A percentile compares a stretch with the other conserved stretches of the same genome.
phyloP scores from a whole-genome alignment of 2,888 invertebrate species.

The Helobdella robusta region DNA sequence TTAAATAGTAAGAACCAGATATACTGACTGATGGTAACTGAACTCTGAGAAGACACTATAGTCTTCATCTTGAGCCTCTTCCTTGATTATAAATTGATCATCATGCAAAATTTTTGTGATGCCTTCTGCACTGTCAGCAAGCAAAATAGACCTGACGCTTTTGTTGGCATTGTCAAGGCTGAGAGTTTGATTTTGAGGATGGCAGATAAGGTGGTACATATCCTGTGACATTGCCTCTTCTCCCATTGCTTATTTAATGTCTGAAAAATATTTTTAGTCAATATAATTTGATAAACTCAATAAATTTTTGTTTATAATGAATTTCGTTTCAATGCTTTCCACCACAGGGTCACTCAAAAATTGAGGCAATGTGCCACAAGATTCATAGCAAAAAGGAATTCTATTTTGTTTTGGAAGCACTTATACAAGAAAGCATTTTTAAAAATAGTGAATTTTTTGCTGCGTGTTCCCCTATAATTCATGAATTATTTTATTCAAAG shows the following conservation, averaged over 20 bases:
- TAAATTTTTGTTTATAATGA: too few relatives aligned
- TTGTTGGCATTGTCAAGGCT: constrained; percentile 8
- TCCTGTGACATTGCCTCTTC: constrained; percentile 9
- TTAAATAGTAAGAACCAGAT: not conserved
- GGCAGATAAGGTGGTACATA: constrained; percentile 21
- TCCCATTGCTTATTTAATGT: constrained; percentile 13
- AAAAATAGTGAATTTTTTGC: too few relatives aligned
- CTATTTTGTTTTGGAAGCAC: too few relatives aligned
- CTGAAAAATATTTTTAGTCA: too few relatives aligned
- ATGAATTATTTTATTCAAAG: too few relatives aligned
- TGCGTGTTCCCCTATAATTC: too few relatives aligned
- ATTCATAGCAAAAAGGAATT: too few relatives aligned
- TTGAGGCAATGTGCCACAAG: too few relatives aligned
- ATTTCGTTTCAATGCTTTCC: too few relatives aligned
- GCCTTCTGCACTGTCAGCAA: constrained; percentile 13
- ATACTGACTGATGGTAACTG: constrained; percentile 10
- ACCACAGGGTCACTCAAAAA: too few relatives aligned
- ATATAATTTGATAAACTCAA: too few relatives aligned
- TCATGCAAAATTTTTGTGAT: constrained; percentile 13
- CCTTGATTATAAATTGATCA: constrained; percentile 5
- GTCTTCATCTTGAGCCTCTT: constrained; percentile 18
- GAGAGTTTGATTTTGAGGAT: not conserved
- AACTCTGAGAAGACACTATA: not conserved
- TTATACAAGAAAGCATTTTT: too few relatives aligned
- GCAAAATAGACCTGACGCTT: constrained; percentile 10